Evolutionary conservation across 2,888 invertebrate genomes (phyloP), one percentile per base, ranked within the genome.

Genomic region (Philhelius pedissequus): DNA sequence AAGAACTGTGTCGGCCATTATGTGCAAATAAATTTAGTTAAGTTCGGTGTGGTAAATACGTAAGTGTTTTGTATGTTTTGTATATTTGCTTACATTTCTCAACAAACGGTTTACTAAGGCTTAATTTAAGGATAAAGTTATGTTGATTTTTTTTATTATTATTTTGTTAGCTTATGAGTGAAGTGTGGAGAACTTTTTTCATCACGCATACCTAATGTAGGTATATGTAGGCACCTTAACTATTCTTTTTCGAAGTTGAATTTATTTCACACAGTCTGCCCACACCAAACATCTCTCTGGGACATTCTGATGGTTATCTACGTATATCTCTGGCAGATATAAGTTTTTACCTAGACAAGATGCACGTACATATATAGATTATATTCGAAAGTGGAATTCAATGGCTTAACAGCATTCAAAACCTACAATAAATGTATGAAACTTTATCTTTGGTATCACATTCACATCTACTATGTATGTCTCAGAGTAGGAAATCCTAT

Each of bases 81-180:
- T 22, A 18, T 22, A 22, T 30, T 15, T 22, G 54, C 64, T 64
- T 56, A 25, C 15, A 15, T 52, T 35, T 43, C 30, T n/a, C 15
- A 30, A 8, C 40, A 78, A 69, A 73, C 38, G 25, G 38, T 73
- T 54, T 68, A 82, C 73, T 79, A 30, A 74, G 58, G 79, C 83
- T 83, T 64, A 83, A 74, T 69, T 74, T 79, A 48, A 79, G 69
- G 83, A 70, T 69, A 79, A 83, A 83, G 69, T 45, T 83, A 79
- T 56, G 73, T 78, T 54, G 45, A 48, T 11, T 82, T 78, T 48
- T 78, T 82, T 43, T 56, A 38, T n/a, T 18, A 45, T 25, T 69
- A 15, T 25, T 60, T 30, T 56, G 43, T 27, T 64, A 30, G 62
- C 45, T 43, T 32, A 27, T 54, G 71, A 32, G 22, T 48, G 20